A percentile compares a stretch with the other conserved stretches of the same genome.
These are phyloP conservation scores for Eurystomus glaucurus DNA, from an alignment of 2,797 vertebrate genomes.

Conservation along the genomic window DNA sequence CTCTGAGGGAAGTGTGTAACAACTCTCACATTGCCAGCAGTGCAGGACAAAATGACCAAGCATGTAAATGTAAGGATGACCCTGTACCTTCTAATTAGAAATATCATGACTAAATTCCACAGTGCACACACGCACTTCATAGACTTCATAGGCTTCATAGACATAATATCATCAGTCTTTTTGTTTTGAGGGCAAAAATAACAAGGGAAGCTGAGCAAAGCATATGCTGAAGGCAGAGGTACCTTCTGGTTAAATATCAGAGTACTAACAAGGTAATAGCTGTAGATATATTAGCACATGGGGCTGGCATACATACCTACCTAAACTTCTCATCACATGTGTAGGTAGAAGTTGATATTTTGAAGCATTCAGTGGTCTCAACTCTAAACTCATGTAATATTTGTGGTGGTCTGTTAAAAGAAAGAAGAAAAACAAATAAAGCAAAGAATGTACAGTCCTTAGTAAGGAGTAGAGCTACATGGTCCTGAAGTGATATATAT, in stretches of 20 bases:
- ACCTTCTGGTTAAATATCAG: background rate
- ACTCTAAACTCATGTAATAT: background rate
- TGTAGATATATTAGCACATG: background rate
- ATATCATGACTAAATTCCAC: background rate
- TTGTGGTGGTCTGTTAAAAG: background rate
- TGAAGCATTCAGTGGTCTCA: background rate
- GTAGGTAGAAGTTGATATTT: background rate
- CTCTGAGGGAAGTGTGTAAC: background rate
- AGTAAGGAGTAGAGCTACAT: background rate
- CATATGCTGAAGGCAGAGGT: background rate
- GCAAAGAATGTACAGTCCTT: background rate
- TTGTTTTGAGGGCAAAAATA: background rate
- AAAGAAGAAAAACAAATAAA: background rate
- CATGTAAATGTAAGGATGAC: background rate
- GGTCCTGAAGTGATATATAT: background rate
- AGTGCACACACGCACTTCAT: rapidly evolving
- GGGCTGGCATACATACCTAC: background rate
- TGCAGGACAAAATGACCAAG: background rate
- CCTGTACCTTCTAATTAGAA: background rate
- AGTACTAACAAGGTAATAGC: background rate
- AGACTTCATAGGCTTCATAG: background rate
- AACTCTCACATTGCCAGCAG: background rate
- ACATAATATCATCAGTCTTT: background rate
- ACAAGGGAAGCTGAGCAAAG: background rate
- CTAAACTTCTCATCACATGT: background rate